Conservation (phyloP, 2,113 vertebrate genomes). For the Felis catus region DNA sequence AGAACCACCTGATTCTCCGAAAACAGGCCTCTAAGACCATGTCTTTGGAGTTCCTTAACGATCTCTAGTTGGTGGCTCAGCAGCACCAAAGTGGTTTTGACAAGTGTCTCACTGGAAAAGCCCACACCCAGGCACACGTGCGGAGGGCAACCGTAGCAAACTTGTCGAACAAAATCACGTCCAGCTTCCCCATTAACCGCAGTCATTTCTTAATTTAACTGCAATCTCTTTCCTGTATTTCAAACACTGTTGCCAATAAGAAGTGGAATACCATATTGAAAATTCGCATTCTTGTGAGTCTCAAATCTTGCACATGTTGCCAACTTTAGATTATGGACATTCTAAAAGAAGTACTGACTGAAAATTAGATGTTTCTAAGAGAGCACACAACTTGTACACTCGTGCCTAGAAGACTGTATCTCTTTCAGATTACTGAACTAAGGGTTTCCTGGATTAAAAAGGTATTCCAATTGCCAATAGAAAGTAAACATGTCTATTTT, state of each 20-base stretch:
- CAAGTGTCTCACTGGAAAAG: background rate
- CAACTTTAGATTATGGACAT: background rate
- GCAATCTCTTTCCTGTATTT: background rate
- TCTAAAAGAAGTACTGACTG: background rate
- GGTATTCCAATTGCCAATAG: background rate
- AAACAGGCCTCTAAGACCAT: background rate
- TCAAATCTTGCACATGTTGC: background rate
- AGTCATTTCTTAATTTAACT: conserved; percentile 6
- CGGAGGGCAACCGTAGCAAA: background rate
- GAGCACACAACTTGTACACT: background rate
- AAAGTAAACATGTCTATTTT: conserved; percentile 8
- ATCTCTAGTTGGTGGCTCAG: background rate
- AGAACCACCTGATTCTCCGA: background rate
- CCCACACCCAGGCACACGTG: background rate
- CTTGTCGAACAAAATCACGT: background rate
- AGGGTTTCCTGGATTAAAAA: conserved; percentile 33
- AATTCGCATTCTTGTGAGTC: background rate
- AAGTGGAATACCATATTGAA: background rate
- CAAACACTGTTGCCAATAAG: background rate
- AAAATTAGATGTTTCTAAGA: background rate
- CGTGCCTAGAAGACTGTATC: background rate
- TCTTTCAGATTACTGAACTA: background rate
- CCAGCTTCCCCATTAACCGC: background rate
- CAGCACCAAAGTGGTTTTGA: background rate
- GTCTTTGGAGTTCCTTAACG: background rate